phyloP scores from a whole-genome alignment of 1,140 invertebrate species.

The Andrena cerasifolii region DNA sequence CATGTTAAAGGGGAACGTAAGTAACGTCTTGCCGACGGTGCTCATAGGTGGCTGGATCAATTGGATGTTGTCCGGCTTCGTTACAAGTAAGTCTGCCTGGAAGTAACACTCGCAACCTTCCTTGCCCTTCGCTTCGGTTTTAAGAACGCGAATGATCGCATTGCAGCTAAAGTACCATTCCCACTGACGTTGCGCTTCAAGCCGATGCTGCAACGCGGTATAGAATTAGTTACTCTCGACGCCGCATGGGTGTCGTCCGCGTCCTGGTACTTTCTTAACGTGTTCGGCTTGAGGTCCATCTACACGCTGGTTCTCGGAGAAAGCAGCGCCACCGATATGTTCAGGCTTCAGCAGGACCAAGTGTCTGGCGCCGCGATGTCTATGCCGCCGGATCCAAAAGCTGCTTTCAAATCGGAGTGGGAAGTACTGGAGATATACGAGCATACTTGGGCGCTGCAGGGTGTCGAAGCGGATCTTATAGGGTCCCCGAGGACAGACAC shows the following conservation, averaged over 20 bases:
- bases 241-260: slow-evolving; percentile 99
- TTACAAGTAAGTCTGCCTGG: slow-evolving; percentile 91
- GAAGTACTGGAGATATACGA: slow-evolving; percentile 98
- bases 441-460: slow-evolving; percentile 94
- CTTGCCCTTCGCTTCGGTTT: neutral
- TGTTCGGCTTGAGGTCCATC: slow-evolving; percentile 98
- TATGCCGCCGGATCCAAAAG: slow-evolving; percentile 98
- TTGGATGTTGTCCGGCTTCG: slow-evolving; percentile 99
- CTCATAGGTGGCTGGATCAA: slow-evolving; percentile 99
- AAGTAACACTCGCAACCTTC: neutral
- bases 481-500: slow-evolving; percentile 71
- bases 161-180: slow-evolving; percentile 97
- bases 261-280: slow-evolving; percentile 99
- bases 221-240: slow-evolving; percentile 97
- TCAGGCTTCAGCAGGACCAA: slow-evolving; percentile 98
- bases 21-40: slow-evolving; percentile 99
- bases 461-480: slow-evolving; percentile 87
- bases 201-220: slow-evolving; percentile 99
- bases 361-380: slow-evolving; percentile 98
- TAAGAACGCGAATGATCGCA: slow-evolving; percentile 21
- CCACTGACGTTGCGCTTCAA: slow-evolving; percentile 98
- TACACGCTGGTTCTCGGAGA: slow-evolving; percentile 99
- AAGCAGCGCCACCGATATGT: slow-evolving; percentile 99
- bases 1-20: slow-evolving; percentile 99
- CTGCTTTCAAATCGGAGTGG: slow-evolving; percentile 99